Evolutionary conservation across 2,113 vertebrate genomes (phyloP), one percentile per base, ranked within the genome.

Genomic region (Gasterosteus aculeatus): DNA sequence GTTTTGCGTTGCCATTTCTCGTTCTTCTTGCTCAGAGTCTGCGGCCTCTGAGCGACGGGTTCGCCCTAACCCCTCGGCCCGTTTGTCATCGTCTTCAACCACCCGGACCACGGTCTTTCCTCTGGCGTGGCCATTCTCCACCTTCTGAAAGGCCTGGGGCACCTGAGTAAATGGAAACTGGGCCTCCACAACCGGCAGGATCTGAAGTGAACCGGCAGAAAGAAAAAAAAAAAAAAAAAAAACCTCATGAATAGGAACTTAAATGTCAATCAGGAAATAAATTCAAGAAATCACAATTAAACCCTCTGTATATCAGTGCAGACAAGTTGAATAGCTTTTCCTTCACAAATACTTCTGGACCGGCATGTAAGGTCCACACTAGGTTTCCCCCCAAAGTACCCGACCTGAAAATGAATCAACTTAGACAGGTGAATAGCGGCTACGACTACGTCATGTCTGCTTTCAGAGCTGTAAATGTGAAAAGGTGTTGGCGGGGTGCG

Each of bases 41-140:
- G 58, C 35, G 1, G 83, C 9, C 19, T 82, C 79, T 1, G 10
- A 5, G 56, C 38, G 8, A 42, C 26, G 7, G 39, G 38, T 44
- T 56, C 79, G 78, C 33, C 12, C 72, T 63, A 72, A 1, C 38
- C 89, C 73, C 10, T 85, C 76, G 1, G 54, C 62, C 79, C 56
- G 72, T 3, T 77, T 42, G 14, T 87, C 57, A 0, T 90, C 88
- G 22, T 93, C 91, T 64, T 94, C 89, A 29, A 89, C 68, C 35
- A 98, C 94, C 41, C 73, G 75, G 39, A 98, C 91, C 4, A 98
- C 96, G 0, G 95, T 98, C 93, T 98, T 98, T 42, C 97, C 97
- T 78, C 96, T 92, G 49, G 97, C 95, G 0, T 97, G 96, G 70
- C 97, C 97, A 83, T 90, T 85, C 91, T 98, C 96, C 87, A 98